Evolutionary conservation across 2,797 vertebrate species (phyloP), one percentile per base, ranked within the genome.

Genomic region (Vireo griseus): DNA sequence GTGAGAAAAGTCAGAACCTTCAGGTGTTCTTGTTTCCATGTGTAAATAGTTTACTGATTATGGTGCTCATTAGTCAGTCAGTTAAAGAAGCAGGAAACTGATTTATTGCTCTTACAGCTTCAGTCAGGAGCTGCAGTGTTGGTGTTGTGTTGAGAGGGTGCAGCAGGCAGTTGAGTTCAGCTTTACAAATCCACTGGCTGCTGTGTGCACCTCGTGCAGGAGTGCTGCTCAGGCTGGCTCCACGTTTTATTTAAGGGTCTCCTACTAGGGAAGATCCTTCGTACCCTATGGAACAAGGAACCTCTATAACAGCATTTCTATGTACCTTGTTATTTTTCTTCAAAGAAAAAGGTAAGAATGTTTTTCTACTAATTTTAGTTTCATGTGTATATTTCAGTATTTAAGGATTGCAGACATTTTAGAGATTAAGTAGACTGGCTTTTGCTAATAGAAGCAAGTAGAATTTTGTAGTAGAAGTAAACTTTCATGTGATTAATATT

Each of bases 1-100:
- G 29, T 47, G 37, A 45, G 31, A 84, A 31, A 71, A 57, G 59
- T 69, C 21, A 67, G 24, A 62, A 59, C 71, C 48, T 44, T 44
- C 39, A 61, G 59, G 4, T 76, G 45, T 28, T 44, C 10, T 68
- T 81, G 26, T 76, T 55, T 68, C 35, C 55, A 29, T 61, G 42
- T 93, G 66, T 72, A 54, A 92, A 52, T 51, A 31, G 17, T 94
- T 95, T 67, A 62, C 54, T 85, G 28, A 83, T 94, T 87, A 68
- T 4, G 3, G 37, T 72, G 44, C 88, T 90, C 84, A 55, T 86
- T 78, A 82, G 59, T 69, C 75, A 68, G 9, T 90, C 62, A 90
- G 62, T 75, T 91, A 66, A 90, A 73, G 86, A 78, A 66, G 69
- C 80, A 67, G 83, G 66, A 48, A 73, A 17, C 25, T 44, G 35